A percentile compares a stretch with the other conserved stretches of the same genome.
phyloP scores from a whole-genome alignment of 1,140 invertebrate species.

The Scaptomyza montana region DNA sequence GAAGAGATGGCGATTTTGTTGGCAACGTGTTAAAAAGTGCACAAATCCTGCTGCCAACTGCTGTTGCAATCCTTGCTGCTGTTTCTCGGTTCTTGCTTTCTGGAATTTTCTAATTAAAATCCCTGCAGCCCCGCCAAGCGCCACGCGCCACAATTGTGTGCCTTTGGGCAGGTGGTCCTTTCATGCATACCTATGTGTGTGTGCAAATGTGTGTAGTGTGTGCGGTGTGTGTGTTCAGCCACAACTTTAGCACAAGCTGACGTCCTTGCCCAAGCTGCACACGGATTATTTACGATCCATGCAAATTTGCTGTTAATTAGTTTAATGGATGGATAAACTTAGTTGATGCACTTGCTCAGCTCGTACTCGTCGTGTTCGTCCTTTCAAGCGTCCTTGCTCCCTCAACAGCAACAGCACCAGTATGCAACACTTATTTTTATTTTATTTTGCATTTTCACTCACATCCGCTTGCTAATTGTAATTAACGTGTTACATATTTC shows the following conservation, averaged over 20 bases:
- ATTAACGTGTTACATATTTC: slow-evolving; percentile 78
- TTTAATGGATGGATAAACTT: slow-evolving; percentile 82
- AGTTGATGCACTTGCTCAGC: slow-evolving; percentile 69
- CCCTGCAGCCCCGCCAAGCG: slow-evolving; percentile 44
- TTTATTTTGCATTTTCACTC: slow-evolving; percentile 36
- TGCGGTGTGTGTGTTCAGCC: slow-evolving; percentile 36
- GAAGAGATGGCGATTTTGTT: slow-evolving; percentile 24
- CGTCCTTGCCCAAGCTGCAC: slow-evolving; percentile 45
- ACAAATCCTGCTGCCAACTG: slow-evolving; percentile 62
- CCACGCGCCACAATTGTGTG: slow-evolving; percentile 55
- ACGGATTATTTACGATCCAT: slow-evolving; percentile 81
- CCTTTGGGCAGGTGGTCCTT: slow-evolving; percentile 52
- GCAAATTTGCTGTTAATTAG: slow-evolving; percentile 83
- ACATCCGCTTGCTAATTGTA: slow-evolving; percentile 78
- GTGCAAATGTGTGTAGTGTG: not conserved
- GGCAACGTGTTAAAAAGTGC: slow-evolving; percentile 64
- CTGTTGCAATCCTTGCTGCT: slow-evolving; percentile 18
- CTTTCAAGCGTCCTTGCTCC: not conserved
- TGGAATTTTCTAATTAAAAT: slow-evolving; percentile 82
- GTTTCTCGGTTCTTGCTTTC: slow-evolving; percentile 50
- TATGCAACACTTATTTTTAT: slow-evolving; percentile 37
- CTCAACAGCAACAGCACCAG: not conserved
- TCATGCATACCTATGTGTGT: slow-evolving; percentile 18
- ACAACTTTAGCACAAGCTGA: slow-evolving; percentile 45
- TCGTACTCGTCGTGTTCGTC: no score